phyloP scores from a whole-genome alignment of 2,797 vertebrate species.

The Dryobates pubescens region DNA sequence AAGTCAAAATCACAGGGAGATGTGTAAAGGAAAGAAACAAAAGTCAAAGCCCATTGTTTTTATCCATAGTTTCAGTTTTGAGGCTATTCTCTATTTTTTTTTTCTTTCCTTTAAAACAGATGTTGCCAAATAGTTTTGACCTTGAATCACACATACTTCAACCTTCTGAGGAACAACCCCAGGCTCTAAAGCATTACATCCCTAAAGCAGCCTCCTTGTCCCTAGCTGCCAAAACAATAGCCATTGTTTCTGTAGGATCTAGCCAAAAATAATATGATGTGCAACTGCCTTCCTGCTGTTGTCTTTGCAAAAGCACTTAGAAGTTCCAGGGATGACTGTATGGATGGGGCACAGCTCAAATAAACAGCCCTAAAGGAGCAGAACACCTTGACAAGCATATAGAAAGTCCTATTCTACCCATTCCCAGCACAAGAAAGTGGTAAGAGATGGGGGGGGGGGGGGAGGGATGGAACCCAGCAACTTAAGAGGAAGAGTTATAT shows the following conservation, averaged over 20 bases:
- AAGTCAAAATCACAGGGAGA: background rate
- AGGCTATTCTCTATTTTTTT: background rate
- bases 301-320: constrained; percentile 14
- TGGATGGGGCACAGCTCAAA: background rate
- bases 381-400: background rate
- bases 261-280: constrained; percentile 36
- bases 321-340: constrained; percentile 40
- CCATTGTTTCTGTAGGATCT: constrained; percentile 31
- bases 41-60: background rate
- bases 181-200: background rate
- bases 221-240: constrained; percentile 42
- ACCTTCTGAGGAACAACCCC: background rate
- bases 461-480: too few relatives aligned
- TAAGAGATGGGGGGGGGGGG: background rate
- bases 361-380: background rate
- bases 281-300: constrained; percentile 18
- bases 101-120: background rate
- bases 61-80: background rate
- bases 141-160: background rate
- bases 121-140: background rate
- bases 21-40: background rate
- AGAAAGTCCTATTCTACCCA: background rate
- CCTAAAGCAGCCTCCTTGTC: background rate
- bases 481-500: background rate
- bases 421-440: background rate